Evolutionary conservation across 1,140 invertebrate genomes (phyloP).

Genomic region (Odontomachus brunneus): DNA sequence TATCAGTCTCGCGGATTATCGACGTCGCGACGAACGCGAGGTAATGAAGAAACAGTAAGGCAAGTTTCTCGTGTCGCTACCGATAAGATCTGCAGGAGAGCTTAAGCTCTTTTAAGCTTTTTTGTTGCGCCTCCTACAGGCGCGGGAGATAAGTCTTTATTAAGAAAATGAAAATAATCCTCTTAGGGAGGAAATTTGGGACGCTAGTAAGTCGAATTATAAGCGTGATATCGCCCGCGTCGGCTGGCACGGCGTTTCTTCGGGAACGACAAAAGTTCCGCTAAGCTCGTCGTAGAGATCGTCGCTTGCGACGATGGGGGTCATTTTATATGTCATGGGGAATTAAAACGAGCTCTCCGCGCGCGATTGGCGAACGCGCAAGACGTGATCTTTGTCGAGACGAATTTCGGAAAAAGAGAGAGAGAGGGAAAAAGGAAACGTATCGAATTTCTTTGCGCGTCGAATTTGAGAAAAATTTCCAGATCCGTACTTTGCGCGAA

Average conservation of each 20-base stretch:
- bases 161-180: conserved; percentile 4
- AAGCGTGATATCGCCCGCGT: not conserved
- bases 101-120: conserved; percentile 2
- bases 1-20: not conserved
- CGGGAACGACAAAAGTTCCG: no score
- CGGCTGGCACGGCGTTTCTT: no score
- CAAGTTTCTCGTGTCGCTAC: not conserved
- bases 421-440: not conserved
- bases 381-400: not conserved
- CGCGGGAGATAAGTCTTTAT: not conserved
- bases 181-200: conserved; percentile 15
- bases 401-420: not conserved
- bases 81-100: not conserved
- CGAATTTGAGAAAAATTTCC: conserved; percentile 27
- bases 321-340: no score
- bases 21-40: not conserved
- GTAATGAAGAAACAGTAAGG: not conserved
- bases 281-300: not conserved
- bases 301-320: no score
- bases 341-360: no score
- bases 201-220: not conserved
- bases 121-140: not conserved
- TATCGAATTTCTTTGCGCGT: not conserved
- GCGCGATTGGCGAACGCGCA: no score
- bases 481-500: conserved; percentile 16